These are phyloP conservation scores for Orycteropus afer DNA, from an alignment of 2,113 vertebrate genomes.

Conservation along the genomic window DNA sequence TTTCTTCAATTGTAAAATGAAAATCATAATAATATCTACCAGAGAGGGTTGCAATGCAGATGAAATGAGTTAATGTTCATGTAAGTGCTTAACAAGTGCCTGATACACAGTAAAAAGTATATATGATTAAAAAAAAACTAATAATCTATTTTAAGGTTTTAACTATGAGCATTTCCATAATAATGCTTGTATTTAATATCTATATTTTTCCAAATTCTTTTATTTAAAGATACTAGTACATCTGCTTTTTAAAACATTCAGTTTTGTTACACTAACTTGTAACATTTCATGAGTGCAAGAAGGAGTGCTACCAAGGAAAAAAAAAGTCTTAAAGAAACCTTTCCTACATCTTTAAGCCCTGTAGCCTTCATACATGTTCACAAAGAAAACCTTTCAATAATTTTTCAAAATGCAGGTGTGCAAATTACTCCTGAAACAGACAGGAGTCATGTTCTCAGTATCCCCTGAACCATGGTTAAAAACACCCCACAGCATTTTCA, in stretches of 20 bases:
- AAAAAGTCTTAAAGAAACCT: slow-evolving; percentile 22
- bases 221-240: neutral
- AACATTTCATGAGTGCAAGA: neutral
- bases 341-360: neutral
- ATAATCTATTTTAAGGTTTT: slow-evolving; percentile 27
- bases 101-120: neutral
- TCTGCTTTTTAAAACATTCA: neutral
- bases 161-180: neutral
- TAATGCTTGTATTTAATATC: neutral
- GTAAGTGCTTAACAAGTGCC: neutral
- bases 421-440: slow-evolving; percentile 86
- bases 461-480: slow-evolving; percentile 79
- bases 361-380: slow-evolving; percentile 68
- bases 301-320: neutral
- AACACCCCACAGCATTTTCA: slow-evolving; percentile 82
- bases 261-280: neutral
- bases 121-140: neutral
- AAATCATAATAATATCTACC: neutral
- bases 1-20: neutral
- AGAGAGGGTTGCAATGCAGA: neutral
- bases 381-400: slow-evolving; percentile 83
- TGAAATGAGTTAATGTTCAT: neutral
- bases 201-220: no score
- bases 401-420: slow-evolving; percentile 86
- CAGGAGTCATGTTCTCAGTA: slow-evolving; percentile 81